Conservation (phyloP, 2,797 vertebrate species). For the Lepilemur ruficaudatus region DNA sequence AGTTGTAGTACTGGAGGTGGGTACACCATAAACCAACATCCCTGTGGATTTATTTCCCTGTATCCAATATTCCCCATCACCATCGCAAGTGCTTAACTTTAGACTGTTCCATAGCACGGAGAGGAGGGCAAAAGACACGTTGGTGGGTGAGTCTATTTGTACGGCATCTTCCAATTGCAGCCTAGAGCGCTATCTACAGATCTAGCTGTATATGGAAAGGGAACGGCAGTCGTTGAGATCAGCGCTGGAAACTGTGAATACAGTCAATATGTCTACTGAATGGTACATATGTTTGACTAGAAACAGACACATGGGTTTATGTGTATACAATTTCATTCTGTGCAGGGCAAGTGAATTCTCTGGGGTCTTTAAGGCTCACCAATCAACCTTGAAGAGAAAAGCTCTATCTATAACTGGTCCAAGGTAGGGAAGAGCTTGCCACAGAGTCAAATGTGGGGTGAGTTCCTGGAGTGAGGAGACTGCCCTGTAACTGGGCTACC, state of each 20-base stretch:
- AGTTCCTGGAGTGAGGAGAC: neutral
- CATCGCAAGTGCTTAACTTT: neutral
- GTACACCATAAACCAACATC: conserved; percentile 29
- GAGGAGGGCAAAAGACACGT: neutral
- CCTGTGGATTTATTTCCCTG: conserved; percentile 51
- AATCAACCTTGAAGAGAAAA: conserved; percentile 16
- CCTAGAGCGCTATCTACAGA: conserved; percentile 44
- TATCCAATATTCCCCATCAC: neutral
- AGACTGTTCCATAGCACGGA: neutral
- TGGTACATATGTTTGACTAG: conserved; percentile 77
- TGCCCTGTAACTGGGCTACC: neutral
- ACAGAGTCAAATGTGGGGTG: neutral
- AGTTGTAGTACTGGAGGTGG: conserved; percentile 31
- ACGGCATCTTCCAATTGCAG: conserved; percentile 14
- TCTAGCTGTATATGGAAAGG: conserved; percentile 57
- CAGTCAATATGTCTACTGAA: conserved; percentile 78
- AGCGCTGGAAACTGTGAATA: conserved; percentile 76
- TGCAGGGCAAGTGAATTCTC: conserved; percentile 66
- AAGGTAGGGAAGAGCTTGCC: neutral
- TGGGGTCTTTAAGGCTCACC: conserved; percentile 50
- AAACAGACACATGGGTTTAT: conserved; percentile 79
- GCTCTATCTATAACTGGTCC: neutral
- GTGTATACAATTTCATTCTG: conserved; percentile 65
- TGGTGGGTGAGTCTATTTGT: conserved; percentile 52
- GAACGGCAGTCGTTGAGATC: conserved; percentile 65